Percentiles rank a stretch among this genome's conserved stretches.
Evolutionary conservation across 2,113 vertebrate species (phyloP).

Genomic region (Murina feae): DNA sequence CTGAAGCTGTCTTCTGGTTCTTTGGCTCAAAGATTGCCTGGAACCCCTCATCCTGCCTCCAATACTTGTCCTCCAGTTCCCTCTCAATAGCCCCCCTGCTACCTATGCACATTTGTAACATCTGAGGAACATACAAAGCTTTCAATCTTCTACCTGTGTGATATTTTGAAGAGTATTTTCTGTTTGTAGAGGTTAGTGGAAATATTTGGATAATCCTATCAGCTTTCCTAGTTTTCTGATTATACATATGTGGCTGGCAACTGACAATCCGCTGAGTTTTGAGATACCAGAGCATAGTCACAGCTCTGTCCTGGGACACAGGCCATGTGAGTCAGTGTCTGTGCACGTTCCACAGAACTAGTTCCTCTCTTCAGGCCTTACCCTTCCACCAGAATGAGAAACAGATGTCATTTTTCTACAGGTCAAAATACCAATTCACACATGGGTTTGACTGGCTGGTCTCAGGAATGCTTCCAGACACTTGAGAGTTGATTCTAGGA

Average conservation of each 20-base stretch:
- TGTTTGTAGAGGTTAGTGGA: neutral
- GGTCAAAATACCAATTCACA: neutral
- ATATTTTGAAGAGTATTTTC: neutral
- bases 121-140: neutral
- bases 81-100: neutral
- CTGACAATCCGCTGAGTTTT: neutral
- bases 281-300: neutral
- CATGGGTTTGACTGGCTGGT: neutral
- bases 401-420: neutral
- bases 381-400: too few relatives aligned
- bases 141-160: neutral
- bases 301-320: accelerated
- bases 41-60: neutral
- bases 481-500: neutral
- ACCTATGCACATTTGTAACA: neutral
- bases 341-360: accelerated
- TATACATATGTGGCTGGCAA: accelerated
- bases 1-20: neutral
- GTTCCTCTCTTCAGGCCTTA: neutral
- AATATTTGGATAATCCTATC: neutral
- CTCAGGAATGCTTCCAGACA: neutral
- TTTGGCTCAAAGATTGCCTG: neutral
- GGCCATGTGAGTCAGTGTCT: accelerated
- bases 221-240: neutral
- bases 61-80: neutral